Conservation (phyloP, 2,797 vertebrate genomes). For the Syngnathus rostellatus region DNA sequence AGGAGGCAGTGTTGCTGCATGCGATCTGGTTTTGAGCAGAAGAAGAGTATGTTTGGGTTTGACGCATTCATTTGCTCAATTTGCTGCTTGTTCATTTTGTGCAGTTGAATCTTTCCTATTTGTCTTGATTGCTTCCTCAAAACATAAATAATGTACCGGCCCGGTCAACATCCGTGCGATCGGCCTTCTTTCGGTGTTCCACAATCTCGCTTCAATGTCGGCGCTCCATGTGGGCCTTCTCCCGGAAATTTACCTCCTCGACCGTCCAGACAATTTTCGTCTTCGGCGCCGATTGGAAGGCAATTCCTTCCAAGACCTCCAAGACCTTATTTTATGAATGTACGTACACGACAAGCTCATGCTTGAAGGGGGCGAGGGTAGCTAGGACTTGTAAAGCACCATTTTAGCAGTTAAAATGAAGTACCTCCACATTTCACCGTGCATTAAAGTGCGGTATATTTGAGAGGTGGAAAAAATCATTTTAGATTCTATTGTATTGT, state of each 20-base stretch:
- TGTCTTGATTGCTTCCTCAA: neutral
- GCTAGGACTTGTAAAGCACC: no score
- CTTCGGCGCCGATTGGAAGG: neutral
- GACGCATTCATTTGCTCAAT: neutral
- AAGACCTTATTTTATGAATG: slow-evolving; percentile 25
- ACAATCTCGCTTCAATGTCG: slow-evolving; percentile 8
- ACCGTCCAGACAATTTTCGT: slow-evolving; percentile 13
- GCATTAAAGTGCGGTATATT: neutral
- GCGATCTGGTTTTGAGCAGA: neutral
- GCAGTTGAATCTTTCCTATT: neutral
- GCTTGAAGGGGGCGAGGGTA: neutral
- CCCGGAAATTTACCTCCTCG: slow-evolving; percentile 16
- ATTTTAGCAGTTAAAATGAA: neutral
- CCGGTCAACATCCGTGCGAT: slow-evolving; percentile 6
- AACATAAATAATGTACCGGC: slow-evolving; percentile 37
- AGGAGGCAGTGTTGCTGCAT: neutral
- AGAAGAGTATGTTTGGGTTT: neutral
- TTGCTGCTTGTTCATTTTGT: neutral
- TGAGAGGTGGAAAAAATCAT: no score
- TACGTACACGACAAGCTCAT: slow-evolving; percentile 31
- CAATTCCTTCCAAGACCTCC: slow-evolving; percentile 21
- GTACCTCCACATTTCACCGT: neutral
- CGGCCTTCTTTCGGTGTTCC: slow-evolving; percentile 21
- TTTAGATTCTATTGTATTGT: no score
- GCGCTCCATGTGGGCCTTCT: slow-evolving; percentile 14